Base-by-base conservation (phyloP, 2,888 invertebrate genomes). In the Hypomecis punctinalis region DNA sequence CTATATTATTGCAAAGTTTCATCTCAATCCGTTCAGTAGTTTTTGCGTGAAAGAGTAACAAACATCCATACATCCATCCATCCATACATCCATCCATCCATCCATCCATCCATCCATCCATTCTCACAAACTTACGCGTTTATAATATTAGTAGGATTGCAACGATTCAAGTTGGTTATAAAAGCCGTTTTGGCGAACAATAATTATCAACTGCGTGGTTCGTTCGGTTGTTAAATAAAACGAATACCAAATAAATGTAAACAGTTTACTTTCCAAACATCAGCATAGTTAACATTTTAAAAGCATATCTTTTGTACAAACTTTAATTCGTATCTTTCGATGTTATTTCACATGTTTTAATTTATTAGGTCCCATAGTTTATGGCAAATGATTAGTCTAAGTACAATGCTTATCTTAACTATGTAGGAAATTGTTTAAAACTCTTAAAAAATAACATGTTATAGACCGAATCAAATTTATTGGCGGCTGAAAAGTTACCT, bases 241-340 rank as follows among this genome's bases (percentile, higher is more conserved):
- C 67, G 45, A 35, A 56, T 78, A 78, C 61, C 76, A 81, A 81
- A 81, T 80, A 80, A 74, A 76, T 73, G 79, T 51, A 78, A 82
- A 82, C 71, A 81, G 80, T 83, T 86, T 80, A 81, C 82, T 85
- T 82, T 80, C 80, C 80, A 80, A 81, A 80, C 82, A 77, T 81
- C 75, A 76, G 83, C 80, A 80, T 76, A 79, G 85, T 88, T 86
- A 81, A 84, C 79, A 83, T 80, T 84, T 82, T 79, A 83, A 85
- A 63, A 90, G 87, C 85, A 79, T 72, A 76, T 77, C 65, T 69
- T 85, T 82, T 84, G 80, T 84, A 86, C 81, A 85, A 81, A 80
- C 71, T 71, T 76, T 66, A 62, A 66, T 70, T 66, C 55, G 53
- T 63, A 65, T 66, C 23, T 60, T 64, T 68, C 61, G 67, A 65